Evolutionary conservation across 2,113 vertebrate species (phyloP).

Genomic region (Nannospalax galili): DNA sequence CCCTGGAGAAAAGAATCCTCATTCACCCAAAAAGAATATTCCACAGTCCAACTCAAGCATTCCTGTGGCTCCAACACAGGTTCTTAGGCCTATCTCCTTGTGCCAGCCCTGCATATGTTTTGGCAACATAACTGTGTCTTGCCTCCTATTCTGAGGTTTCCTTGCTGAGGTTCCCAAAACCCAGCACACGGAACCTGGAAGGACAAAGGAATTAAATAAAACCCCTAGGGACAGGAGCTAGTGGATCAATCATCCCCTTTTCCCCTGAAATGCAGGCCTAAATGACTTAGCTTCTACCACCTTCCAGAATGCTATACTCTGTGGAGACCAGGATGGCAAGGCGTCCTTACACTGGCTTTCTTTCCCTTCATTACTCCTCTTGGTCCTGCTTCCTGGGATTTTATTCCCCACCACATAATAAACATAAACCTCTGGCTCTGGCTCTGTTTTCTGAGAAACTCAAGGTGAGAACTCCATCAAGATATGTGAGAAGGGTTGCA

Average conservation of each 20-base stretch:
- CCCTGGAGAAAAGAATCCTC: neutral
- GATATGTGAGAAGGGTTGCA: neutral
- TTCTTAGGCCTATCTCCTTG: neutral
- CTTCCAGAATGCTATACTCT: fast-evolving
- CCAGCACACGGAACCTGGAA: neutral
- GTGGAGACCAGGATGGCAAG: neutral
- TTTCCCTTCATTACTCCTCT: neutral
- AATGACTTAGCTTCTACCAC: neutral
- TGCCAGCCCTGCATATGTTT: neutral
- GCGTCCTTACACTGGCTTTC: neutral
- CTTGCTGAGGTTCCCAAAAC: neutral
- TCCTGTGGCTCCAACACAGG: neutral
- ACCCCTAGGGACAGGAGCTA: neutral
- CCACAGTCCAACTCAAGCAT: neutral
- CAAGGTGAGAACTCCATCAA: neutral
- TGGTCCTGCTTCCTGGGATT: too few species aligned
- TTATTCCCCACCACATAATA: neutral
- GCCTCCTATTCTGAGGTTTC: neutral
- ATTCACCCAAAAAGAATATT: neutral
- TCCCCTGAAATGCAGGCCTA: neutral
- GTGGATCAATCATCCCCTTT: neutral
- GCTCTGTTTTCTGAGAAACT: constrained; percentile 42
- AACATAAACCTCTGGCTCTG: neutral
- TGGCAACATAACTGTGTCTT: neutral
- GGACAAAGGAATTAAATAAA: neutral